These are phyloP conservation scores for Crotalus tigris DNA, from an alignment of 2,113 vertebrate genomes.

Conservation along the genomic window DNA sequence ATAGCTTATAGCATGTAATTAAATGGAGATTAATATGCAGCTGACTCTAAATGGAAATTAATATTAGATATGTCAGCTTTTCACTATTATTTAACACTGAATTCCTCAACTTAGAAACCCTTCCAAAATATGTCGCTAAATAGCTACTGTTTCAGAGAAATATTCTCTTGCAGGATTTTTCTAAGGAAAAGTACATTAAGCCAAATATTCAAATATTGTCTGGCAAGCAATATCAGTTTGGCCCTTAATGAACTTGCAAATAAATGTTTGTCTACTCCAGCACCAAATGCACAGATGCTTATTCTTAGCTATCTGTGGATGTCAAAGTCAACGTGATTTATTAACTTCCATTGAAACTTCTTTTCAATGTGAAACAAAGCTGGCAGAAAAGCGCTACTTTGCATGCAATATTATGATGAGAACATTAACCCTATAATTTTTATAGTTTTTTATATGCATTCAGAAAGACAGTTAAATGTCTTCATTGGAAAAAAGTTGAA, in stretches of 20 bases:
- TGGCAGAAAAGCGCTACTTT: constrained; percentile 67
- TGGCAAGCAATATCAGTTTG: constrained; percentile 64
- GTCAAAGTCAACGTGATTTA: constrained; percentile 71
- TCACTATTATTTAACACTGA: constrained; percentile 37
- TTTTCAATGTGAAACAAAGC: constrained; percentile 69
- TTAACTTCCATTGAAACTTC: constrained; percentile 65
- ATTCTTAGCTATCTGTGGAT: constrained; percentile 64
- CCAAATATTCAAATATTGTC: constrained; percentile 57
- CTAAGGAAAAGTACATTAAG: constrained; percentile 61
- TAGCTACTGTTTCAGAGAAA: constrained; percentile 45
- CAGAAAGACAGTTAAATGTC: constrained; percentile 13
- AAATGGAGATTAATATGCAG: constrained; percentile 10
- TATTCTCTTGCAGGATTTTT: constrained; percentile 24
- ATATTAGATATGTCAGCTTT: constrained; percentile 38
- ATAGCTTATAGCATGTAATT: constrained; percentile 2
- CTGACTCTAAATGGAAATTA: constrained; percentile 22
- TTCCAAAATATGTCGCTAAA: neutral
- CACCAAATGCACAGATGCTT: constrained; percentile 61
- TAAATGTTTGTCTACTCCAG: constrained; percentile 67
- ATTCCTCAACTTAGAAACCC: constrained; percentile 4
- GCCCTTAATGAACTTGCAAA: constrained; percentile 59
- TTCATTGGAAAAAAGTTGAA: constrained; percentile 12
- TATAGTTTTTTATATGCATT: constrained; percentile 39
- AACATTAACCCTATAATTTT: constrained; percentile 54
- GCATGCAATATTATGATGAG: constrained; percentile 62